phyloP scores from a whole-genome alignment of 2,888 invertebrate genomes.

The Folsomia candida region DNA sequence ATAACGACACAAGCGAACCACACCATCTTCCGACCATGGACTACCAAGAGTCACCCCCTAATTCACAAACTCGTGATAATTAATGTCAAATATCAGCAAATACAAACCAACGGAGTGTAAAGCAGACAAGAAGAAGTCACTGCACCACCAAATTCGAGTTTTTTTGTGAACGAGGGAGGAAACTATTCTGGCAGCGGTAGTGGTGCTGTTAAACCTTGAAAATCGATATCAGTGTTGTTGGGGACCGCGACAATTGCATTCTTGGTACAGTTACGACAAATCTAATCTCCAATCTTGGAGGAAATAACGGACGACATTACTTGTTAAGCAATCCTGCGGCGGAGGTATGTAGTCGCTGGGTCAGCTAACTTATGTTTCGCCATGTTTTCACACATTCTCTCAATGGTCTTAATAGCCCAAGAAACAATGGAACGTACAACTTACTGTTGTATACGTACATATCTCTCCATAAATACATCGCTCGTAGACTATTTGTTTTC shows the following conservation, averaged over 20 bases:
- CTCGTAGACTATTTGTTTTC: too few relatives aligned
- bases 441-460: too few relatives aligned
- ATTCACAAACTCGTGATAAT: slow-evolving; percentile 33
- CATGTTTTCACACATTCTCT: too few relatives aligned
- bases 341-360: too few relatives aligned
- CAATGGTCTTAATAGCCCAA: too few relatives aligned
- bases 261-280: neutral
- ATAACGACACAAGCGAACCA: neutral
- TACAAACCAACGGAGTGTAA: slow-evolving; percentile 32
- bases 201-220: neutral
- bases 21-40: neutral
- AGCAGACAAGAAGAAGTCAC: slow-evolving; percentile 22
- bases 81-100: slow-evolving; percentile 36
- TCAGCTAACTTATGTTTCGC: too few relatives aligned
- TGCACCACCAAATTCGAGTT: slow-evolving; percentile 9
- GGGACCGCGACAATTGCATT: neutral
- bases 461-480: too few relatives aligned
- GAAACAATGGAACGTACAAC: too few relatives aligned
- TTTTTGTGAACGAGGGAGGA: neutral
- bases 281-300: neutral
- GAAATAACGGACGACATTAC: neutral
- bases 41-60: slow-evolving; percentile 15
- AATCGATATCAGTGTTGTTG: neutral
- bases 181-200: neutral
- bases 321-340: too few relatives aligned